Conservation (phyloP, 1,140 invertebrate species). For the Daktulosphaira vitifoliae region DNA sequence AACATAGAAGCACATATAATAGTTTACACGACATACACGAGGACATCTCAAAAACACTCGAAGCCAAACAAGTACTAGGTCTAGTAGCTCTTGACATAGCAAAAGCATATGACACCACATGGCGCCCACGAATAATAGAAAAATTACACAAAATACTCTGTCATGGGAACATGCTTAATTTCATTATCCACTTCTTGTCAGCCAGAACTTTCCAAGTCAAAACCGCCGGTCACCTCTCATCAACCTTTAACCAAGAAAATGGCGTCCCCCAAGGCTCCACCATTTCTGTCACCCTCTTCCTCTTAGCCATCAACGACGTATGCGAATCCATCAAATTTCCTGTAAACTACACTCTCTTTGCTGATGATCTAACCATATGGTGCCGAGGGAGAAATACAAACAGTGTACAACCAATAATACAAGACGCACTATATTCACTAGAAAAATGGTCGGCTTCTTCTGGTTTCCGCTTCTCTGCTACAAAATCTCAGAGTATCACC, state of each 20-base stretch:
- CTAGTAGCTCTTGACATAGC: not conserved
- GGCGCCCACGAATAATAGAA: not conserved
- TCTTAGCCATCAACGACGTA: not conserved
- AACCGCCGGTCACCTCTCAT: not conserved
- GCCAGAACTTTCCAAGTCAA: not conserved
- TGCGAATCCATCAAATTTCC: not conserved
- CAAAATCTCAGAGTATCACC: not conserved
- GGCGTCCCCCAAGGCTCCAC: not conserved
- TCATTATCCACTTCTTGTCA: not conserved
- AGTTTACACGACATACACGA: not conserved
- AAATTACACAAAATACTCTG: not conserved
- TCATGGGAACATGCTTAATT: not conserved
- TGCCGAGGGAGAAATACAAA: constrained; percentile 5
- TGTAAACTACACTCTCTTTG: not conserved
- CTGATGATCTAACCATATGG: not conserved
- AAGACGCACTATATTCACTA: not conserved
- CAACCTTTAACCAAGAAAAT: not conserved
- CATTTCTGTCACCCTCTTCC: not conserved
- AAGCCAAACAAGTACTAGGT: not conserved
- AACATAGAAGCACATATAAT: not conserved
- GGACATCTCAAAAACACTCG: not conserved
- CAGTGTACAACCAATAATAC: not conserved
- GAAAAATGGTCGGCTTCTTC: not conserved
- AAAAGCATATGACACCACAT: not conserved
- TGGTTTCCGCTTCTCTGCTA: not conserved